phyloP scores from a whole-genome alignment of 37 sponge, comb jelly and placozoan genomes.

The Diacarnus erythraeanus region DNA sequence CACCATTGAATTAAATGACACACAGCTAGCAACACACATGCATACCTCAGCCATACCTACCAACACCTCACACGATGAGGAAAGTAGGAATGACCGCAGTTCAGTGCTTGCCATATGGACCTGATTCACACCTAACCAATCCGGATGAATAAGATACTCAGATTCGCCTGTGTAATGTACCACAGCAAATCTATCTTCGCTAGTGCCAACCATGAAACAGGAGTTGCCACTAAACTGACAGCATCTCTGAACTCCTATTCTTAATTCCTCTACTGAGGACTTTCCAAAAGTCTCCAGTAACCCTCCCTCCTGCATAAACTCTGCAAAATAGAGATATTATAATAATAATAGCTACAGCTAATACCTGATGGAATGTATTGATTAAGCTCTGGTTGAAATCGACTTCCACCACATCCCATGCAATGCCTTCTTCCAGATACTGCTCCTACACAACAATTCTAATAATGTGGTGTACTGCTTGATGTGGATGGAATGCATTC shows the following conservation, averaged over 20 bases:
- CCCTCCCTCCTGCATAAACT: not conserved
- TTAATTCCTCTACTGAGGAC: not conserved
- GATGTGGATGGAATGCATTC: not conserved
- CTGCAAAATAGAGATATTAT: not conserved
- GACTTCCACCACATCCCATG: slow-evolving; percentile 30
- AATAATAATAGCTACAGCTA: no score
- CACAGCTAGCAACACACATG: not conserved
- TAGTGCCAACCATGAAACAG: not conserved
- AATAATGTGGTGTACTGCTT: not conserved
- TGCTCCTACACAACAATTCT: slow-evolving; percentile 12
- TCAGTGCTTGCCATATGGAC: not conserved
- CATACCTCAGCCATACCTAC: slow-evolving; percentile 8
- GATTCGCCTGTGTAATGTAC: slow-evolving; percentile 28
- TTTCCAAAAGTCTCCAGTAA: not conserved
- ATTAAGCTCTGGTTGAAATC: slow-evolving; percentile 10
- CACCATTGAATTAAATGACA: no score
- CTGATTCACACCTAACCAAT: slow-evolving; percentile 2
- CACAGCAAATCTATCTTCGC: slow-evolving; percentile 6
- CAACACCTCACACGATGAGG: not conserved
- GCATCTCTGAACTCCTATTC: not conserved
- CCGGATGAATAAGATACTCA: not conserved
- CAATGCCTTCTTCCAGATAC: slow-evolving; percentile 38
- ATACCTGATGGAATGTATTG: slow-evolving; percentile 35
- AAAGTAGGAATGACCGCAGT: not conserved
- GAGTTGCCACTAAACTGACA: not conserved